phyloP scores from a whole-genome alignment of 1,140 invertebrate genomes.

The Panulirus ornatus region DNA sequence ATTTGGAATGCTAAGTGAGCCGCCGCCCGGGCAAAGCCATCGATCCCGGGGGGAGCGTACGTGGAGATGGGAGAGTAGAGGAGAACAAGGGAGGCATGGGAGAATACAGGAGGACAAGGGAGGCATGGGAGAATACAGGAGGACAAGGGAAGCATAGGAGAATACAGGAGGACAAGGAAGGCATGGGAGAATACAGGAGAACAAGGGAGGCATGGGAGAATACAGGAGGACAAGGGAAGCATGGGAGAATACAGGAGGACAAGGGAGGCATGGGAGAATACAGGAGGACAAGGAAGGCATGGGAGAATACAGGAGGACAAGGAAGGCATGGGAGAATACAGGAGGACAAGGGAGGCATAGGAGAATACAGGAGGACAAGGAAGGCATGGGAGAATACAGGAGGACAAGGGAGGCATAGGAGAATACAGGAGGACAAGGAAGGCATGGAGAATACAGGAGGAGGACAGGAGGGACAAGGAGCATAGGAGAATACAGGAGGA shows the following conservation, averaged over 20 bases:
- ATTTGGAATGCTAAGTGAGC: constrained; percentile 67
- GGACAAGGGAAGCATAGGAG: not conserved
- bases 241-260: not conserved
- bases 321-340: too few relatives aligned
- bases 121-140: not conserved
- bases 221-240: not conserved
- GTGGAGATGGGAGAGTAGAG: not conserved
- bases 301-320: not conserved
- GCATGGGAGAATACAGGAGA: not conserved
- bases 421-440: constrained; percentile 13
- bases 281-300: not conserved
- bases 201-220: not conserved
- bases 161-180: not conserved
- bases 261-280: not conserved
- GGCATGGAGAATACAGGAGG: not conserved
- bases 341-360: not conserved
- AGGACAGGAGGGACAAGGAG: not conserved
- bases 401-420: not conserved
- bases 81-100: not conserved
- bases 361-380: not conserved
- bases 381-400: not conserved
- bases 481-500: too few relatives aligned
- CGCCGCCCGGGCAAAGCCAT: constrained; percentile 47
- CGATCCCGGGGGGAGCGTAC: constrained; percentile 18
- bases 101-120: constrained; percentile 1